phyloP scores from a whole-genome alignment of 2,888 invertebrate species.

The Lysandra bellargus region DNA sequence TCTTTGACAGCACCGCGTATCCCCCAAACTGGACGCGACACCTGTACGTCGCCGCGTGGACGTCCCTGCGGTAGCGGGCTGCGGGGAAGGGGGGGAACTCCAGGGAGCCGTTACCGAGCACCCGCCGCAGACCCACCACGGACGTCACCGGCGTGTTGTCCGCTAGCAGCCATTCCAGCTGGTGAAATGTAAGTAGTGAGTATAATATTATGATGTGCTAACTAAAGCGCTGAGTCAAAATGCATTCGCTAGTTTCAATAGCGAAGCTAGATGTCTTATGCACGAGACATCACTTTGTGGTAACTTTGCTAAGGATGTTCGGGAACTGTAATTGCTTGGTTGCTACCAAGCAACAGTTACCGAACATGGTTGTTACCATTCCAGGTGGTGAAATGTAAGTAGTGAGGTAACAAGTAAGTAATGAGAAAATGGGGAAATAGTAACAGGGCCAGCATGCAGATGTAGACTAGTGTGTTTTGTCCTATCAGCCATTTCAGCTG shows the following conservation, averaged over 20 bases:
- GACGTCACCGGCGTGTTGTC: constrained; percentile 85
- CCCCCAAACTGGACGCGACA: constrained; percentile 74
- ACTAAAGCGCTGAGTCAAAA: too few relatives aligned
- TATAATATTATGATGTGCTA: too few relatives aligned
- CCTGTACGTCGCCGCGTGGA: constrained; percentile 92
- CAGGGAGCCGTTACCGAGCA: constrained; percentile 91
- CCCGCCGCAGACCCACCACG: constrained; percentile 86
- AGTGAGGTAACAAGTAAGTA: too few relatives aligned
- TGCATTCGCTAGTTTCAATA: too few relatives aligned
- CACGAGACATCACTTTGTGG: too few relatives aligned
- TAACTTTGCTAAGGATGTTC: too few relatives aligned
- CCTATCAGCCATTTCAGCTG: constrained; percentile 89
- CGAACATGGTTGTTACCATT: too few relatives aligned
- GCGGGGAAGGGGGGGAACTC: constrained; percentile 92
- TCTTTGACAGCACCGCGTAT: constrained; percentile 88
- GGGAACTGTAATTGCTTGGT: too few relatives aligned
- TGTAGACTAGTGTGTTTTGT: constrained; percentile 83
- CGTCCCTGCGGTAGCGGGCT: constrained; percentile 89
- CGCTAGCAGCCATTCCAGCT: constrained; percentile 88
- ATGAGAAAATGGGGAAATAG: too few relatives aligned
- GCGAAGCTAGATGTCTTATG: too few relatives aligned
- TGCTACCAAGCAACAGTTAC: too few relatives aligned
- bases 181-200: constrained; percentile 42
- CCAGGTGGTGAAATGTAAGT: too few relatives aligned
- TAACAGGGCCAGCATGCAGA: constrained; percentile 83